Evolutionary conservation across 2,888 invertebrate genomes (phyloP), one percentile per base, ranked within the genome.

Genomic region (Aplocera efformata): DNA sequence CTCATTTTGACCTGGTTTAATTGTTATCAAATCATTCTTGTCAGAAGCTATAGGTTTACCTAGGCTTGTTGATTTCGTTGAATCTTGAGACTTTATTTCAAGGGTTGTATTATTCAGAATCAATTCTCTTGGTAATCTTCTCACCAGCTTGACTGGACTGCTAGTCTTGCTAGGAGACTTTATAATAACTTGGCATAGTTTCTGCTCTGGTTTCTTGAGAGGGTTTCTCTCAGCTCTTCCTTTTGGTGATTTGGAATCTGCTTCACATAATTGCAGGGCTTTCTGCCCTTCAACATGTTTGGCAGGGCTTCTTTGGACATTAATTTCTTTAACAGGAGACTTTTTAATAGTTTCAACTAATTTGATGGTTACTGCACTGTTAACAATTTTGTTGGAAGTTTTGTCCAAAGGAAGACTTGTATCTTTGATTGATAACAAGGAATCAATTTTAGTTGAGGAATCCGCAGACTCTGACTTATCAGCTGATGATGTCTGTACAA

Each of bases 381-480:
- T 29, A 21, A 13, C 28, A 26, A 9, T 28, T 29, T 30, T 42
- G n/a, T 45, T 35, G 23, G 23, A 6, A 4, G 10, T 21, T 1
- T 34, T 38, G 50, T 63, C 52, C 22, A 21, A 42, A 8, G 29
- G 10, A 33, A 17, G 8, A n/a, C 10, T 39, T 9, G 22, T 36
- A 26, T 23, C 44, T 23, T 44, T 29, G 10, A 34, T 30, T 21
- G 42, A 47, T 41, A 25, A 6, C 9, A 33, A 23, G 5, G 33
- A 26, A 1, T 25, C 31, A 1, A 20, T 9, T 40, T 61, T 64
- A 32, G 54, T 56, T 32, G 65, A 62, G 13, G 65, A 66, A 50
- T 72, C 72, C 22, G 61, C 68, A 28, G 48, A 48, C 46, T 59
- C 61, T 23, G 60, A 47, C 25, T 56, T 48, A 21, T 56, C 37